Evolutionary conservation across 2,797 vertebrate species (phyloP).

Genomic region (Gymnothorax javanicus): DNA sequence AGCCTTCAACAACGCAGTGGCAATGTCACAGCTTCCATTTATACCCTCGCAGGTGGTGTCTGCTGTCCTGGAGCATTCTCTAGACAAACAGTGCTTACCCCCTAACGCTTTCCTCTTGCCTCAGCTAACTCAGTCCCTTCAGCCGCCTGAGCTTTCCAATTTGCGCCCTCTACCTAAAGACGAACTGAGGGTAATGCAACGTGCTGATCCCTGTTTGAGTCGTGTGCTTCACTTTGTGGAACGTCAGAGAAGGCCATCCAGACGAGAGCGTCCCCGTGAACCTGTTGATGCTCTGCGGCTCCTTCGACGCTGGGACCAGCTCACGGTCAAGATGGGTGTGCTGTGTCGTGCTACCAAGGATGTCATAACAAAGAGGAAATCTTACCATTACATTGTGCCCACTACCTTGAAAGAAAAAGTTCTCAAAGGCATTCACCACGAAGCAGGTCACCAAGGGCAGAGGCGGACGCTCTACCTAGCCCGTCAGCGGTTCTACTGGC

Average conservation of each 20-base stretch:
- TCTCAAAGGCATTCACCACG: background rate
- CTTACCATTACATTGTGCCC: background rate
- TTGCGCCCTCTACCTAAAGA: background rate
- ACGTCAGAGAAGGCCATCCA: background rate
- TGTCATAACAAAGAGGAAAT: background rate
- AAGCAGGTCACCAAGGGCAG: slow-evolving; percentile 4
- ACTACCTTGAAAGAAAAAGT: background rate
- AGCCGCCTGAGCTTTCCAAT: no score
- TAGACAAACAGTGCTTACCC: no score
- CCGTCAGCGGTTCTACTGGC: background rate
- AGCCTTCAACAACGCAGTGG: no score
- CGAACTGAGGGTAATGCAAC: background rate
- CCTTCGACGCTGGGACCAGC: background rate
- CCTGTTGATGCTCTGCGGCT: background rate
- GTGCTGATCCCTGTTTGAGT: background rate
- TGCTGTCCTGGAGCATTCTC: no score
- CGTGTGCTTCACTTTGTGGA: background rate
- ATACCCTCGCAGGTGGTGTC: no score
- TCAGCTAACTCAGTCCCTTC: no score
- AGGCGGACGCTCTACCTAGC: background rate
- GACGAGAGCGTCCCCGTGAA: background rate
- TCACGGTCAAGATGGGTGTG: background rate
- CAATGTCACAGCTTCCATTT: no score
- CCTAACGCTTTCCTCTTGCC: no score
- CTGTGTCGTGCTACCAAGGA: background rate